Evolutionary conservation across 2,888 invertebrate genomes (phyloP).

Genomic region (Drosophila nr. perissopoda): DNA sequence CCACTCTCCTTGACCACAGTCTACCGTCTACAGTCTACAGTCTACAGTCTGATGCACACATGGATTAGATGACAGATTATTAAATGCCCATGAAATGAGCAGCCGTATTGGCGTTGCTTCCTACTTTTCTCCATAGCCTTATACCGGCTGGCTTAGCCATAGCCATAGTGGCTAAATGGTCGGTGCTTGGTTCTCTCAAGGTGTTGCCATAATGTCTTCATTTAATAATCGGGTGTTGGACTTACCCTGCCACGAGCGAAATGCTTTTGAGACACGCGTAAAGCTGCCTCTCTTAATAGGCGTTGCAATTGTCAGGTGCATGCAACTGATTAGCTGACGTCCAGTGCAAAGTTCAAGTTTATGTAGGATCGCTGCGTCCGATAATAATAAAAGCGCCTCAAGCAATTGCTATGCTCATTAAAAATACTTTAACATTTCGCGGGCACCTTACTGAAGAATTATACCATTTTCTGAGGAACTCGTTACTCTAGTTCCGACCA

Average conservation of each 20-base stretch:
- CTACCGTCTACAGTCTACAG: constrained; percentile 6
- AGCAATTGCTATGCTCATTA: constrained; percentile 16
- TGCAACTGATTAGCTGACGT: constrained; percentile 65
- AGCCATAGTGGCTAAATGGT: background rate
- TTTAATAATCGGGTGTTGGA: constrained; percentile 69
- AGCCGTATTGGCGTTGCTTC: constrained; percentile 53
- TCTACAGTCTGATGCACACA: constrained; percentile 62
- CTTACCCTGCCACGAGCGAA: constrained; percentile 41
- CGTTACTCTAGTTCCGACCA: background rate
- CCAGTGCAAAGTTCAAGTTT: constrained; percentile 42
- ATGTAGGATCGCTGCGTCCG: constrained; percentile 14
- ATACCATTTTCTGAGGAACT: background rate
- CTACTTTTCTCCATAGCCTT: constrained; percentile 57
- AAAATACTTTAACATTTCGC: constrained; percentile 21
- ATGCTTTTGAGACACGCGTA: constrained; percentile 50
- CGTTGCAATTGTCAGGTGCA: constrained; percentile 70
- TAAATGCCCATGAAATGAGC: constrained; percentile 79
- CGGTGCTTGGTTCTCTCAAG: constrained; percentile 32
- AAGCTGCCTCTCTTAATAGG: constrained; percentile 66
- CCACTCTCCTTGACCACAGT: constrained; percentile 52
- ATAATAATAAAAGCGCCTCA: constrained; percentile 1
- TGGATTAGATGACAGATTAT: constrained; percentile 80
- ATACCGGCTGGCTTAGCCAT: constrained; percentile 5
- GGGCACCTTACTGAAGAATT: background rate
- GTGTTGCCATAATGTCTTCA: constrained; percentile 74